phyloP scores from a whole-genome alignment of 2,888 invertebrate species.

The Mythimna impura region DNA sequence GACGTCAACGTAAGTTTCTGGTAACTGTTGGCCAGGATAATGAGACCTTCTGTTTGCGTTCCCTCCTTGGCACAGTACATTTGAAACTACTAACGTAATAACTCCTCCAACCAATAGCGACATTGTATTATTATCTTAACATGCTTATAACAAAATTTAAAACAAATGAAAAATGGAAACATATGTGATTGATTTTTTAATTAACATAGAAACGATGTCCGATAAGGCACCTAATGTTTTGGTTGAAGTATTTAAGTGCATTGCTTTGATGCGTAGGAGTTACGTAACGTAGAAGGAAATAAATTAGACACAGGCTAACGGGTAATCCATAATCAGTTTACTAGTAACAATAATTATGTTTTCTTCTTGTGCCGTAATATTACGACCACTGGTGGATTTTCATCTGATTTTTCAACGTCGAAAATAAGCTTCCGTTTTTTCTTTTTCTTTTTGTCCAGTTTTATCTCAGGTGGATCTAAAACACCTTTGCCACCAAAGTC shows the following conservation, averaged over 20 bases:
- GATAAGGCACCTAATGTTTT: constrained; percentile 52
- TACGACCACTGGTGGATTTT: constrained; percentile 40
- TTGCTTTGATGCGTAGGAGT: constrained; percentile 8
- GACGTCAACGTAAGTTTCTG: constrained; percentile 68
- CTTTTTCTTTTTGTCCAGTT: constrained; percentile 20
- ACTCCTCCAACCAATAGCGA: constrained; percentile 39
- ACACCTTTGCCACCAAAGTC: constrained; percentile 80
- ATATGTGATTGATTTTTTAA: constrained; percentile 58
- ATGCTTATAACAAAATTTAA: constrained; percentile 22
- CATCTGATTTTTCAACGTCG: background rate
- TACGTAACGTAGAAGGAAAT: constrained; percentile 17
- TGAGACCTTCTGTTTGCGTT: background rate
- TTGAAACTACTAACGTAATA: constrained; percentile 41
- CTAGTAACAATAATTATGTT: background rate
- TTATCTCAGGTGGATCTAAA: constrained; percentile 37
- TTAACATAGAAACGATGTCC: constrained; percentile 41
- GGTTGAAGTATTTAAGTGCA: constrained; percentile 43
- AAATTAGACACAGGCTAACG: constrained; percentile 13
- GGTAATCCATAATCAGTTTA: constrained; percentile 9
- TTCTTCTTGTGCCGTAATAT: constrained; percentile 52
- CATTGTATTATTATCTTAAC: constrained; percentile 49
- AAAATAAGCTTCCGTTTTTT: background rate
- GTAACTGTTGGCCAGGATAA: constrained; percentile 24
- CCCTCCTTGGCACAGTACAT: constrained; percentile 27
- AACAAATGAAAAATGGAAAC: constrained; percentile 34